Conservation (phyloP, 2,113 vertebrate genomes). For the Azemiops feae region DNA sequence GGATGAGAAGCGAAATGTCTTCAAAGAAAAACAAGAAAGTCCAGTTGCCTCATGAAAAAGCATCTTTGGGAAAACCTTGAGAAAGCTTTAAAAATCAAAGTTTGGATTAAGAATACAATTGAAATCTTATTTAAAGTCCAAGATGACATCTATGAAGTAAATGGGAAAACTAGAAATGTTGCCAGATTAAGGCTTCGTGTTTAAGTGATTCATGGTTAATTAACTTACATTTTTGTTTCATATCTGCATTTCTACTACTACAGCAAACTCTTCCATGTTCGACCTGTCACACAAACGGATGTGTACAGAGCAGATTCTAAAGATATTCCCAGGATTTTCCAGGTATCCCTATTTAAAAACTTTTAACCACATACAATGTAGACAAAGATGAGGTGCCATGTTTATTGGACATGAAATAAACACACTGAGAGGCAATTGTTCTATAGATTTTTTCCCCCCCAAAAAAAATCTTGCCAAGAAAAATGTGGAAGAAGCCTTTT, state of each 20-base stretch:
- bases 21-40: no score
- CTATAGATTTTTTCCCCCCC: not conserved
- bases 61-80: not conserved
- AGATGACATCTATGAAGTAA: not conserved
- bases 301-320: slow-evolving; percentile 97
- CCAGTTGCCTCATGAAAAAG: no score
- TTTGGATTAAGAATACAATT: not conserved
- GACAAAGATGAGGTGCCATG: not conserved
- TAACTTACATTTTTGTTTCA: not conserved
- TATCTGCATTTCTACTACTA: slow-evolving; percentile 36
- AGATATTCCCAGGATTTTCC: slow-evolving; percentile 98
- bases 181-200: not conserved
- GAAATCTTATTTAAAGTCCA: not conserved
- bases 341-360: slow-evolving; percentile 71
- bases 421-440: not conserved
- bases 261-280: slow-evolving; percentile 98
- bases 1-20: no score
- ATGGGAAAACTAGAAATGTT: not conserved
- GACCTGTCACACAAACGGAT: slow-evolving; percentile 96
- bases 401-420: not conserved
- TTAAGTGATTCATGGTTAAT: not conserved
- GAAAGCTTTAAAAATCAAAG: not conserved
- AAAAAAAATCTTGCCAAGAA: not conserved
- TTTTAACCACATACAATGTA: not conserved
- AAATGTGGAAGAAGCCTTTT: not conserved